Base-by-base conservation (phyloP, 2,888 invertebrate genomes). In the Acleris laterana region DNA sequence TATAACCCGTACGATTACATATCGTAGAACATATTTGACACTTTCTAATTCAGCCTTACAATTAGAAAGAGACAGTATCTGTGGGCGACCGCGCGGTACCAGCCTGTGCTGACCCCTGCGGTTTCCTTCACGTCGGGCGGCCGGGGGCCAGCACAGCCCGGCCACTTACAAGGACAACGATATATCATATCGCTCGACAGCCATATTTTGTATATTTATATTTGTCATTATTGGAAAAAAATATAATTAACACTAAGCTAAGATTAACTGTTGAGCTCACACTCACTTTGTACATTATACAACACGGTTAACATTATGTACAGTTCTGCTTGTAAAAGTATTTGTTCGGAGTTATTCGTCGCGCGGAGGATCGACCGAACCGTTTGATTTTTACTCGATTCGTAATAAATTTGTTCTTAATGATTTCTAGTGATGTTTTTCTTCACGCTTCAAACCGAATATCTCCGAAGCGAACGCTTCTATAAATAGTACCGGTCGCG, bases 231-330 rank as follows among this genome's bases (percentile, higher is more conserved):
- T 74, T 77, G 78, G 77, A 81, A 83, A 80, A 32, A 74, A 79
- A 74, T 78, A 82, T 76, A 79, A 78, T 83, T 80, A 85, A 77
- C 76, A 82, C 87, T 89, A 90, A 85, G 82, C 89, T 90, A 90
- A 83, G 76, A 87, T 87, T 88, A 88, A 82, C 79, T 85, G 77
- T 87, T 90, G 93, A 92, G 92, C 92, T 85, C 77, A 77, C 85
- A 90, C 91, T 87, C 92, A 86, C 88, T 92, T 92, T 92, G 92
- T 92, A 92, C 93, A 92, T 87, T 88, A 88, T 89, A 90, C 86
- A 87, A 85, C 78, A 82, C 80, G 86, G 83, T 85, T 79, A 84
- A 83, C 79, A 87, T 81, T 83, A 81, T 83, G 82, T 85, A 83
- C 57, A 57, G 57, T 57, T 46, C 57, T 46, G 46, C 16, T 46